Percentiles rank a stretch among this genome's conserved stretches.
phyloP scores from a whole-genome alignment of 2,113 vertebrate species.

The Asarcornis scutulata region DNA sequence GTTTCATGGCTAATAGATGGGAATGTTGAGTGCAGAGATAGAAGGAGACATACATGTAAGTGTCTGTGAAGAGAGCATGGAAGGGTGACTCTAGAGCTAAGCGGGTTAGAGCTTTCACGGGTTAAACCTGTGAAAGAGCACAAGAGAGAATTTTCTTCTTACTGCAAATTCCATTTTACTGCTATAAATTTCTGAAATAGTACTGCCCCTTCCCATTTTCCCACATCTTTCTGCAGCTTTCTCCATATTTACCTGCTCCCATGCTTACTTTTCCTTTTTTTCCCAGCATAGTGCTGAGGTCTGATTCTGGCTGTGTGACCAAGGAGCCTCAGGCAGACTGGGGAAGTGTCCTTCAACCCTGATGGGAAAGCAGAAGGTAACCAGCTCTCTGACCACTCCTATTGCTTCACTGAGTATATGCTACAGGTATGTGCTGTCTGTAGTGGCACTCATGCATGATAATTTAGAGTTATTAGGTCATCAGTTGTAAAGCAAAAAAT shows the following conservation, averaged over 20 bases:
- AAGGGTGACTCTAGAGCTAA: neutral
- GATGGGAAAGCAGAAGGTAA: neutral
- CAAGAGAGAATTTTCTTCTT: neutral
- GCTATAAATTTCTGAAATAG: neutral
- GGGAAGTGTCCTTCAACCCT: neutral
- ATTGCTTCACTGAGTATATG: neutral
- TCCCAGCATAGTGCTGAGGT: neutral
- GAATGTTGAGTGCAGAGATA: accelerated
- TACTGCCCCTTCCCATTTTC: neutral
- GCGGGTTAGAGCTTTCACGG: too few species aligned
- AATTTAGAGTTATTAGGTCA: neutral
- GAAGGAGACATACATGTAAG: neutral
- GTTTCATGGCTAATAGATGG: neutral
- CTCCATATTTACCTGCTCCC: neutral
- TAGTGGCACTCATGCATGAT: accelerated
- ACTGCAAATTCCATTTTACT: neutral
- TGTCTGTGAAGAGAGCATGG: neutral
- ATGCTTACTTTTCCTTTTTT: neutral
- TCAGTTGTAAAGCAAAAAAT: neutral
- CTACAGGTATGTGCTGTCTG: neutral
- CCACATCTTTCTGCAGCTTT: neutral
- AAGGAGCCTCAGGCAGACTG: neutral
- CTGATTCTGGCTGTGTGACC: neutral
- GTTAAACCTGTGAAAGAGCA: neutral
- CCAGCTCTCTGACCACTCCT: neutral